Base-by-base conservation (phyloP, 2,797 vertebrate species). In the Sebastes hubbsi region DNA sequence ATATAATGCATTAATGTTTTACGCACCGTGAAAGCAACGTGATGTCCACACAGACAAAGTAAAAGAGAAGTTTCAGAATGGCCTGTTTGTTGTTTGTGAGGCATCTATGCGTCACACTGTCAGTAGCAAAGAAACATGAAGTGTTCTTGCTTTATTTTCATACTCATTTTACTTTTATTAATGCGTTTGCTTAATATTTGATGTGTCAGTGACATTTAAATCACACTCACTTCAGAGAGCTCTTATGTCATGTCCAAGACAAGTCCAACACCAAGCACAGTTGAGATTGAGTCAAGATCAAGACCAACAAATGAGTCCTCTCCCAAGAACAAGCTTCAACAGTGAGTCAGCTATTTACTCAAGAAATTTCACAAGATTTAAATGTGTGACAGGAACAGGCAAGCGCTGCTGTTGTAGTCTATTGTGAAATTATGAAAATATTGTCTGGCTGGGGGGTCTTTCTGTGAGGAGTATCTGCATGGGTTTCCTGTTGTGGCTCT, bases 51-150 rank as follows among this genome's bases (percentile, higher is more conserved):
- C 63, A 60, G 55, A 75, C 13, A 34, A 56, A 20, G 27, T 75
- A 5, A 61, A 34, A 77, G 65, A 61, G 20, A 59, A 52, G 49
- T 49, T 81, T 65, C 62, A 73, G 81, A 78, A 80, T 49, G 25
- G 34, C 30, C 64, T 42, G 34, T 63, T 68, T 78, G 80, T 81
- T 63, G 49, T 52, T 56, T 14, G 25, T 32, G 25, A 60, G 46
- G 59, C 14, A 20, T 64, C 24, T n/a, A 22, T 76, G 54, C n/a
- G n/a, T 84, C 75, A 85, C 46, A n/a, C 7, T 32, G 64, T 64
- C 30, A 27, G 56, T 27, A 52, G 25, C 55, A 54, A 18, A 29
- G 20, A 32, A 68, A 27, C 30, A 25, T 38, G 20, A 32, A 16
- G 13, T 18, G 29, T 24, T 13, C 10, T 38, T 55, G 11, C 24